Base-by-base conservation (phyloP, 2,888 invertebrate species). In the Endotricha flammealis region DNA sequence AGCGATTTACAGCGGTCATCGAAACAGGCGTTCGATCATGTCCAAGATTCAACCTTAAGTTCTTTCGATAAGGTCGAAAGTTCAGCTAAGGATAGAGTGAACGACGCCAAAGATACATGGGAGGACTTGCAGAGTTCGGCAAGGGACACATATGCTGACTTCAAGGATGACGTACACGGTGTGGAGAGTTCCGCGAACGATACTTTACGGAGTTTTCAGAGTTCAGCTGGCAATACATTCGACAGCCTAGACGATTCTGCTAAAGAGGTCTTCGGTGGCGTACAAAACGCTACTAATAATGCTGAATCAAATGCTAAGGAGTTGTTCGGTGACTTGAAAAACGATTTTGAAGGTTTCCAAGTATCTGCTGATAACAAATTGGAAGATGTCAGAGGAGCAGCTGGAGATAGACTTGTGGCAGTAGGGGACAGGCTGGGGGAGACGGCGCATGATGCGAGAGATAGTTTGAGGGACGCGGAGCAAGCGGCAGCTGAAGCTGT, bases 41-140 rank as follows among this genome's bases (percentile, higher is more conserved):
- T 62, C 48, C 80, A 85, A 69, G 72, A 83, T 46, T 64, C 82
- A 44, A 57, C 83, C 76, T 82, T 83, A 62, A 73, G 79, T 66
- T 53, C 83, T 73, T 81, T 83, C 76, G 86, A 79, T 59, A 73
- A 59, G 48, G 42, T 83, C 74, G 83, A 85, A 83, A 78, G 79
- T 71, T 68, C 80, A 41, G 71, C 81, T 50, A 85, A 80, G 79
- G 85, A 80, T 48, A 80, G 66, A 69, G 62, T 73, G 57, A 65
- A 51, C 53, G 76, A 75, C 47, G 75, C 73, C 17, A 72, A 64
- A 44, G 74, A 81, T 37, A 70, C 68, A 2, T 83, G 78, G 75
- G 83, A 85, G 36, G 82, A 82, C 46, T 48, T 82, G 44, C 81
- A 83, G 39, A 82, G 80, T 50, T 79, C 81, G 7, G 69, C 82